These are phyloP conservation scores for Pteruthius melanotis DNA, from an alignment of 2,113 vertebrate genomes.

Conservation along the genomic window DNA sequence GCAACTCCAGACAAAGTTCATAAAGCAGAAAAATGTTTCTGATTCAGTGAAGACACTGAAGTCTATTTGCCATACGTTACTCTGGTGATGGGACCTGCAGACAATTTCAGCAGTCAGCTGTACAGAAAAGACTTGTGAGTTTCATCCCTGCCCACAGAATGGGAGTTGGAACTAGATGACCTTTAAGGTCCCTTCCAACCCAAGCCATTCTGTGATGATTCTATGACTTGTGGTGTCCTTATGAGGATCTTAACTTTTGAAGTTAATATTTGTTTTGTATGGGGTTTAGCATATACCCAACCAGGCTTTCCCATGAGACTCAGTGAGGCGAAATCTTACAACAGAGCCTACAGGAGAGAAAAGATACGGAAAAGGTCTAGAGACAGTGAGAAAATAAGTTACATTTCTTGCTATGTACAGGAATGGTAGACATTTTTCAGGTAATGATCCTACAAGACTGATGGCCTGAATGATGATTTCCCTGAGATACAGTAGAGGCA, in stretches of 20 bases:
- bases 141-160: neutral
- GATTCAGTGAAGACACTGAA: neutral
- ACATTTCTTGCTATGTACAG: neutral
- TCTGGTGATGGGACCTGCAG: neutral
- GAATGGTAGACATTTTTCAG: neutral
- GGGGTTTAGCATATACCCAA: rapidly evolving
- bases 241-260: neutral
- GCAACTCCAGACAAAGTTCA: neutral
- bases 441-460: neutral
- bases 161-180: neutral
- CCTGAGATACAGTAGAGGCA: neutral
- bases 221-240: rapidly evolving
- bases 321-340: neutral
- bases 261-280: neutral
- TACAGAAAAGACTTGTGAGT: neutral
- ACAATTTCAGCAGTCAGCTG: neutral
- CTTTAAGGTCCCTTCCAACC: neutral
- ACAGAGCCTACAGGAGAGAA: neutral
- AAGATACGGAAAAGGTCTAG: neutral
- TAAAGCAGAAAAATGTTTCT: neutral
- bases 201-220: neutral
- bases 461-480: neutral
- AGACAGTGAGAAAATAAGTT: neutral
- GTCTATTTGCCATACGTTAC: rapidly evolving
- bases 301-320: neutral